Evolutionary conservation across 2,797 vertebrate genomes (phyloP), one percentile per base, ranked within the genome.

Genomic region (Nannoperca australis): DNA sequence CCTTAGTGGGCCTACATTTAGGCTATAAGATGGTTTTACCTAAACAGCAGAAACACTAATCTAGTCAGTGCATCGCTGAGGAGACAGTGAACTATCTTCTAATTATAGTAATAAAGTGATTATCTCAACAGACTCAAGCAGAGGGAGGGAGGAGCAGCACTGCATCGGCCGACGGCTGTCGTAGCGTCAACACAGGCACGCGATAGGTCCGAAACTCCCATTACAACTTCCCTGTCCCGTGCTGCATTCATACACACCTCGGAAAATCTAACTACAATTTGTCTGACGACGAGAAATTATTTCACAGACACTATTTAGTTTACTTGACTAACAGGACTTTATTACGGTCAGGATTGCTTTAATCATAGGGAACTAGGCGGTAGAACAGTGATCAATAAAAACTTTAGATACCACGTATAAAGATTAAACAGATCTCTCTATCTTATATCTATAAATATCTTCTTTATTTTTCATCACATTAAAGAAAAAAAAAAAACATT

Each of bases 81-180:
- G 15, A 62, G 13, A 12, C 47, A 5, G 34, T 58, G 9, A 24
- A 32, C 27, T 32, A 44, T 34, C 6, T 9, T 50, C 78, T 83
- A 85, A 80, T 78, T 65, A 82, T 85, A 82, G 86, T 20, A 24
- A 51, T 70, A 72, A 77, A 63, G 64, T 60, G 54, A 59, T 81
- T 82, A 78, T 10, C 18, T 56, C 30, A 1, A 65, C 2, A 9
- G 59, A 20, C 1, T 20, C 47, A 36, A 7, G 12, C 5, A n/a
- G n/a, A n/a, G n/a, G 54, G 58, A 74, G 76, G 86, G 86, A 79
- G 85, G 83, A 79, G 85, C 72, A 11, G 24, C 50, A 72, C 42
- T 38, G 67, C 32, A 91, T 93, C 85, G 18, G 88, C 88, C 44
- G 84, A 94, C 82, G 27, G 30, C 79, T 89, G 82, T 85, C 88